A percentile compares a stretch with the other conserved stretches of the same genome.
Conservation (phyloP, 1,140 invertebrate genomes). For the Andricus grossulariae region DNA sequence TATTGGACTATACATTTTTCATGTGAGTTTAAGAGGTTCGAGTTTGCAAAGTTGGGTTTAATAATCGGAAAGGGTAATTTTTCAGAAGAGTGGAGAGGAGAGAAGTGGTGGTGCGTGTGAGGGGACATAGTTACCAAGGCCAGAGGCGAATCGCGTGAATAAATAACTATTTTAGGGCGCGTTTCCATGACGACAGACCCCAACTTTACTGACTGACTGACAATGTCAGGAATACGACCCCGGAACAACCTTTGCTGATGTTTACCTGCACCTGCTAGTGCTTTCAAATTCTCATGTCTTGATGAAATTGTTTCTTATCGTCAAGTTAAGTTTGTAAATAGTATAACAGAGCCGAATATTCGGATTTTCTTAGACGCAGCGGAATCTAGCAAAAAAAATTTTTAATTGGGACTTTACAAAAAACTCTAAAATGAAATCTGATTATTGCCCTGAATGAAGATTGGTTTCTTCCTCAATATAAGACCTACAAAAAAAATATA, state of each 20-base stretch:
- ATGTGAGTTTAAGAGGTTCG: too few relatives aligned
- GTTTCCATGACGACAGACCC: constrained; percentile 62
- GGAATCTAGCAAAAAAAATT: too few relatives aligned
- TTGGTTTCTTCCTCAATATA: background rate
- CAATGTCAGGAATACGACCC: constrained; percentile 60
- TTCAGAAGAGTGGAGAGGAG: constrained; percentile 30
- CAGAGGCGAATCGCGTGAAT: constrained; percentile 67
- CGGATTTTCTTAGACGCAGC: too few relatives aligned
- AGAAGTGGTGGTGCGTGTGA: constrained; percentile 23
- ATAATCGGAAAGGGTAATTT: constrained; percentile 43
- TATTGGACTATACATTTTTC: too few relatives aligned
- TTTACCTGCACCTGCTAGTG: constrained; percentile 53
- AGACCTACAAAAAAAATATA: background rate
- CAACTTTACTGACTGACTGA: constrained; percentile 56
- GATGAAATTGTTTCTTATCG: background rate
- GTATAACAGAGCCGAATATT: too few relatives aligned
- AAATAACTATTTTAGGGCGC: constrained; percentile 69
- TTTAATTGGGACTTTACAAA: too few relatives aligned
- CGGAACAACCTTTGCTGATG: constrained; percentile 52
- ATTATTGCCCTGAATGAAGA: background rate
- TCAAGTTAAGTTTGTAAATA: background rate
- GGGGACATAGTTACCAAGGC: constrained; percentile 43
- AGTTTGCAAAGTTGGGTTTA: constrained; percentile 17
- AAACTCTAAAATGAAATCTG: too few relatives aligned
- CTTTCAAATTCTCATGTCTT: constrained; percentile 40